Evolutionary conservation across 2,797 vertebrate species (phyloP).

Genomic region (Telmatherina bonti): DNA sequence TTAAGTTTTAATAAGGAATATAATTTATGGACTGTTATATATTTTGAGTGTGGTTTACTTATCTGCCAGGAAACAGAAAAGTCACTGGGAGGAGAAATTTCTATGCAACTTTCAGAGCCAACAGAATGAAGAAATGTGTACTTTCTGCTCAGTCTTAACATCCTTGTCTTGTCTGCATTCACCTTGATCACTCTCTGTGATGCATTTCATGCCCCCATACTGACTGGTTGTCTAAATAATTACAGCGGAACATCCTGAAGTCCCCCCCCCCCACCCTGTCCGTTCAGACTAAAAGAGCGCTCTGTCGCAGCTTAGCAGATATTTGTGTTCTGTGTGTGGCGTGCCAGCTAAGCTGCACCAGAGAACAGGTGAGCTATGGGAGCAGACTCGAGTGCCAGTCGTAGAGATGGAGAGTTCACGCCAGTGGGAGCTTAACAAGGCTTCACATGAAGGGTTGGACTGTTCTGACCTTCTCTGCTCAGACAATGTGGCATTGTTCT

Average conservation of each 20-base stretch:
- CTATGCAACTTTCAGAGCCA: too few relatives aligned
- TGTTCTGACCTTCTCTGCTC: constrained; percentile 46
- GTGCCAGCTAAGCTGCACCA: constrained; percentile 3
- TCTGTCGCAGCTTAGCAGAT: constrained; percentile 27
- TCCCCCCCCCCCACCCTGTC: constrained; percentile 13
- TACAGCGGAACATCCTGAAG: constrained; percentile 39
- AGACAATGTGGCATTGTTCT: constrained; percentile 51
- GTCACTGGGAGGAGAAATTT: too few relatives aligned
- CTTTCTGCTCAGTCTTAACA: background rate
- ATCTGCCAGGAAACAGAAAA: too few relatives aligned
- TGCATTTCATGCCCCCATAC: constrained; percentile 31
- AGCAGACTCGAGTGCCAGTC: constrained; percentile 24
- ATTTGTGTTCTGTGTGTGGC: constrained; percentile 19
- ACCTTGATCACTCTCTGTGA: constrained; percentile 8
- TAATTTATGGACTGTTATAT: too few relatives aligned
- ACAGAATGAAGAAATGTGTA: background rate
- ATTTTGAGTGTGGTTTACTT: too few relatives aligned
- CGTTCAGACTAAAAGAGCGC: constrained; percentile 27
- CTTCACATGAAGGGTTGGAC: constrained; percentile 36
- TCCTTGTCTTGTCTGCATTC: constrained; percentile 16
- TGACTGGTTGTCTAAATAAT: constrained; percentile 31
- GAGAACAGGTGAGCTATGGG: constrained; percentile 49
- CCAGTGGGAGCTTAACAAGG: constrained; percentile 33
- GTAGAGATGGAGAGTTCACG: constrained; percentile 30
- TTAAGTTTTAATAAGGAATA: too few relatives aligned